Evolutionary conservation across 2,888 invertebrate species (phyloP), one percentile per base, ranked within the genome.

Genomic region (Lepetodrilus schrolli): DNA sequence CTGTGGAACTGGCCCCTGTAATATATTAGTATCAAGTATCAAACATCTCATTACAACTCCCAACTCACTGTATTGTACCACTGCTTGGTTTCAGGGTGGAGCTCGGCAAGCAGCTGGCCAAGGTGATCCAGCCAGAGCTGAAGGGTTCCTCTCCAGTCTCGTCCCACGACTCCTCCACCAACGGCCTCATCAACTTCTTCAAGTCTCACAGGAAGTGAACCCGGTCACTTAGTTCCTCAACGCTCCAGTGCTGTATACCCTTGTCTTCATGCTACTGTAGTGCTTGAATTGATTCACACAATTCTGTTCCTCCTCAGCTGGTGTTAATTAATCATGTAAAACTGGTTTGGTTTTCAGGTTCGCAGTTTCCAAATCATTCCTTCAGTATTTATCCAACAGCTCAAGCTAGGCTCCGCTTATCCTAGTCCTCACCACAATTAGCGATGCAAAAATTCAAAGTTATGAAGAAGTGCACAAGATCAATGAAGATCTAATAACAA

Each of bases 41-140:
- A n/a, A n/a, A n/a, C n/a, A n/a, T n/a, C n/a, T n/a, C n/a, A n/a
- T n/a, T n/a, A n/a, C n/a, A n/a, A n/a, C 20, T 51, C 20, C 8
- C 5, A 17, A 48, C 7, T 26, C 20, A 30, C 20, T 34, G 30
- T 5, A 5, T 26, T 2, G n/a, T 36, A 26, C 47, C n/a, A n/a
- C n/a, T 74, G 17, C 17, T 17, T 66, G 38, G n/a, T 89, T 91
- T 72, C 88, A 94, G 94, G 38, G 99, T 99, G 70, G 99, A 99
- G 91, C 93, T 99, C 82, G 99, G 99, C 70, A 99, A 99, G 91
- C 97, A 98, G 90, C 92, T 99, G 83, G 99, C 99, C 0, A 99
- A 99, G 92, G 96, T 95, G n/a, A 99, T 99, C 82, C 97, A 99
- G 90, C 96, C 97, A 0, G 99, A 99, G 90, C 92, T 99, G 58